Conservation (phyloP, 2,797 vertebrate genomes). For the Ara ararauna region DNA sequence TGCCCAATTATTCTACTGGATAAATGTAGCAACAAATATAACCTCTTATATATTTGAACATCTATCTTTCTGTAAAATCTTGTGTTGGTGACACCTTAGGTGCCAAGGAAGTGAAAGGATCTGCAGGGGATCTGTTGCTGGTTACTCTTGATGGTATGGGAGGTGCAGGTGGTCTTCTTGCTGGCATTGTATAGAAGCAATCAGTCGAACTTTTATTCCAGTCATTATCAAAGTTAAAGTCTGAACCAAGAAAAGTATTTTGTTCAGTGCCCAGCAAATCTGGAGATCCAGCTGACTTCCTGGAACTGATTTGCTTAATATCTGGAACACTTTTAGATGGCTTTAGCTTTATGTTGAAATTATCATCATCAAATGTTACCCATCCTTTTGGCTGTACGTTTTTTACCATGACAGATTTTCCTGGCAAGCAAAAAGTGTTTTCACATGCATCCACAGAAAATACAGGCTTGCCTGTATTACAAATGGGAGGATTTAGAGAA, state of each 20-base stretch:
- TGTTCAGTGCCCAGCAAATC: conserved; percentile 62
- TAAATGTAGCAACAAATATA: conserved; percentile 48
- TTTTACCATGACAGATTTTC: conserved; percentile 38
- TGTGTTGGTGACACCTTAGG: conserved; percentile 75
- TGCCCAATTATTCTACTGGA: conserved; percentile 71
- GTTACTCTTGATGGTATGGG: conserved; percentile 79
- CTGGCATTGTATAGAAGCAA: conserved; percentile 74
- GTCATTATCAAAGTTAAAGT: conserved; percentile 75
- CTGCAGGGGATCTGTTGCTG: conserved; percentile 52
- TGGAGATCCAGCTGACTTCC: conserved; percentile 32
- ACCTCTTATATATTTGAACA: background rate
- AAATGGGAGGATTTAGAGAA: conserved; percentile 62
- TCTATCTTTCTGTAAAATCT: conserved; percentile 86
- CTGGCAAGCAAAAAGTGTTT: conserved; percentile 56
- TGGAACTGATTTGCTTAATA: conserved; percentile 46
- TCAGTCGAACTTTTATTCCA: conserved; percentile 78
- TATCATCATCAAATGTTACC: conserved; percentile 94
- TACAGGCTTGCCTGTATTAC: conserved; percentile 40
- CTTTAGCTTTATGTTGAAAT: conserved; percentile 53
- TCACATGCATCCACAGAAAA: conserved; percentile 53
- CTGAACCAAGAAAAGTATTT: conserved; percentile 68
- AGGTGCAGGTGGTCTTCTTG: conserved; percentile 80
- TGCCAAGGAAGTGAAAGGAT: conserved; percentile 71
- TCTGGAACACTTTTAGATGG: conserved; percentile 68
- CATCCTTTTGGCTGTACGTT: conserved; percentile 82